These are phyloP conservation scores for Charina bottae DNA, from an alignment of 2,113 vertebrate genomes.

Conservation along the genomic window DNA sequence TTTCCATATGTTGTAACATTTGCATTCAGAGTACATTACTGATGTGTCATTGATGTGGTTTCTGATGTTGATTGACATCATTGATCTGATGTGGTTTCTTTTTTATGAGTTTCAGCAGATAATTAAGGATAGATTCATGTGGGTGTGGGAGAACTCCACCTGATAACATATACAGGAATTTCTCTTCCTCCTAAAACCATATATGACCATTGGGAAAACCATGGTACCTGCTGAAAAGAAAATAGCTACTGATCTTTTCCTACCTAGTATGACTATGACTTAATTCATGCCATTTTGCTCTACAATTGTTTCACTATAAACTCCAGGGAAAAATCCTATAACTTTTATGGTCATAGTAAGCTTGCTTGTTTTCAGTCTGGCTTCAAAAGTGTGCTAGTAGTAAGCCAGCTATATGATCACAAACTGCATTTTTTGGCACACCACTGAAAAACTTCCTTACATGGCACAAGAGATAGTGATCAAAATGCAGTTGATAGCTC, in stretches of 20 bases:
- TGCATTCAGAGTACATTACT: conserved; percentile 56
- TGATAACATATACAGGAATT: conserved; percentile 33
- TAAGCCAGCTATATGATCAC: neutral
- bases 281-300: conserved; percentile 18
- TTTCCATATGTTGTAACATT: conserved; percentile 54
- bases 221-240: conserved; percentile 36
- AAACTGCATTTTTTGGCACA: neutral
- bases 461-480: neutral
- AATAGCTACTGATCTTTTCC: conserved; percentile 35
- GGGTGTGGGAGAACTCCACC: conserved; percentile 35
- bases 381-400: neutral
- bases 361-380: neutral
- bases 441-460: neutral
- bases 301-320: neutral
- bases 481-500: neutral
- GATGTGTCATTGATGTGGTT: conserved; percentile 56
- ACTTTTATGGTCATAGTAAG: neutral
- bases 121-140: conserved; percentile 59
- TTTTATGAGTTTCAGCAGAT: conserved; percentile 65
- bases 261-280: neutral
- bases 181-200: conserved; percentile 28
- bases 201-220: conserved; percentile 5
- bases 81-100: conserved; percentile 59
- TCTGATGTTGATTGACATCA: too few relatives aligned
- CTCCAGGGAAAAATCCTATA: neutral